Evolutionary conservation across 1,140 invertebrate genomes (phyloP).

Genomic region (Dolichoris vasculosae): DNA sequence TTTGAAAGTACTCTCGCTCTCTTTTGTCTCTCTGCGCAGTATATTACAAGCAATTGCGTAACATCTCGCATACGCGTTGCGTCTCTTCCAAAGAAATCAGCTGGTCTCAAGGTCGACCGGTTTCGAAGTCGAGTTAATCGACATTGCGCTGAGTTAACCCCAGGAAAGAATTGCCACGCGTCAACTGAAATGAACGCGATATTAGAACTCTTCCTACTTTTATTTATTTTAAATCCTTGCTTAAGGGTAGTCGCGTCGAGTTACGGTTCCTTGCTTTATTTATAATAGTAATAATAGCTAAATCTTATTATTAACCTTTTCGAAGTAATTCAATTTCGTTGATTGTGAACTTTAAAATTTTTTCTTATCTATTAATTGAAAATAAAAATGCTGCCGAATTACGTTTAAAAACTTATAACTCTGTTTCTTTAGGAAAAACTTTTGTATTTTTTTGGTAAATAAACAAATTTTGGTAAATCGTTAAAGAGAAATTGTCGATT

Average conservation of each 20-base stretch:
- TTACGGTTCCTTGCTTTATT: neutral
- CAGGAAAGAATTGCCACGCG: conserved; percentile 1
- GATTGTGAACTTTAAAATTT: neutral
- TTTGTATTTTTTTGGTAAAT: no score
- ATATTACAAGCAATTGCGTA: conserved; percentile 41
- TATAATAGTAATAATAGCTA: neutral
- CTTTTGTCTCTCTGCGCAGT: conserved; percentile 14
- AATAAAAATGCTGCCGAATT: neutral
- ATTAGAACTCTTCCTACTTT: neutral
- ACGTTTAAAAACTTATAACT: neutral
- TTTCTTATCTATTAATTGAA: neutral
- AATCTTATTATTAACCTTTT: neutral
- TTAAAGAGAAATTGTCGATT: no score
- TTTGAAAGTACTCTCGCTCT: neutral
- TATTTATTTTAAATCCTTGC: neutral
- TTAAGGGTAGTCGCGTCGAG: neutral
- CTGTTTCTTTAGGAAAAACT: neutral
- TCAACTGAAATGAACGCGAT: conserved; percentile 27
- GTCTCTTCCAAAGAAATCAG: conserved; percentile 55
- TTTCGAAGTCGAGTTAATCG: conserved; percentile 55
- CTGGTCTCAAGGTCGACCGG: conserved; percentile 62
- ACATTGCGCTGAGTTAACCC: neutral
- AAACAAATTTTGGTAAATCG: no score
- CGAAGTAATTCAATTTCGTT: neutral
- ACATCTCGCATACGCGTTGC: conserved; percentile 25